Evolutionary conservation across 1,140 invertebrate species (phyloP).

Genomic region (Drosophila obscura): DNA sequence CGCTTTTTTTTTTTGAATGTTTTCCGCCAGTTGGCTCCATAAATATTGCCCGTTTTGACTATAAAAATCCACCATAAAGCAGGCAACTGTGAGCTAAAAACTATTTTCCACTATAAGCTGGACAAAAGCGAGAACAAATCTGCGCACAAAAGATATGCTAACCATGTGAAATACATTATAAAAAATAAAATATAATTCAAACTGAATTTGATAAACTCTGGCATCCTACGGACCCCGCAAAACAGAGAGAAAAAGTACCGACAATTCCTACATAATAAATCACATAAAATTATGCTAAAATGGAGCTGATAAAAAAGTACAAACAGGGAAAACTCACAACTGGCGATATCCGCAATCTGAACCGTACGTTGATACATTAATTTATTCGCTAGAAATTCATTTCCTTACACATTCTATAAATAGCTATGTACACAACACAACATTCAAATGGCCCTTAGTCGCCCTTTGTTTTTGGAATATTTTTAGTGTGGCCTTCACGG

Average conservation of each 20-base stretch:
- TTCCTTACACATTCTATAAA: background rate
- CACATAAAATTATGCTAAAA: slow-evolving; percentile 31
- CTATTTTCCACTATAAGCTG: slow-evolving; percentile 1
- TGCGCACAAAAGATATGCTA: slow-evolving; percentile 7
- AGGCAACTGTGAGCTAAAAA: slow-evolving; percentile 24
- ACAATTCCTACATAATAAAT: slow-evolving; percentile 21
- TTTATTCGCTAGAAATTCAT: background rate
- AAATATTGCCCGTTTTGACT: slow-evolving; percentile 25
- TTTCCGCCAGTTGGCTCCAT: slow-evolving; percentile 18
- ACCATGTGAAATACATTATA: slow-evolving; percentile 9
- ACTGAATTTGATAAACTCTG: too few relatives aligned
- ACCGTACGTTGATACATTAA: slow-evolving; percentile 60
- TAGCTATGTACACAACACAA: slow-evolving; percentile 2
- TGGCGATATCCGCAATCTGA: slow-evolving; percentile 66
- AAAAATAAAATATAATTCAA: slow-evolving; percentile 5
- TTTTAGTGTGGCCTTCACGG: slow-evolving; percentile 22
- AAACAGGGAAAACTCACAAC: slow-evolving; percentile 71
- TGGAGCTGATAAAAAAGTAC: slow-evolving; percentile 81
- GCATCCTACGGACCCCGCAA: background rate
- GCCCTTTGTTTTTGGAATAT: slow-evolving; percentile 21
- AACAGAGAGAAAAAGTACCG: background rate
- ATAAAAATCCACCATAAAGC: slow-evolving; percentile 30
- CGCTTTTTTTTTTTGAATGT: slow-evolving; percentile 9
- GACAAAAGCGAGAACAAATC: slow-evolving; percentile 1
- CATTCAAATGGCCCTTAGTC: slow-evolving; percentile 14